Evolutionary conservation across 2,113 vertebrate species (phyloP), one percentile per base, ranked within the genome.

Genomic region (Oryzias curvinotus): DNA sequence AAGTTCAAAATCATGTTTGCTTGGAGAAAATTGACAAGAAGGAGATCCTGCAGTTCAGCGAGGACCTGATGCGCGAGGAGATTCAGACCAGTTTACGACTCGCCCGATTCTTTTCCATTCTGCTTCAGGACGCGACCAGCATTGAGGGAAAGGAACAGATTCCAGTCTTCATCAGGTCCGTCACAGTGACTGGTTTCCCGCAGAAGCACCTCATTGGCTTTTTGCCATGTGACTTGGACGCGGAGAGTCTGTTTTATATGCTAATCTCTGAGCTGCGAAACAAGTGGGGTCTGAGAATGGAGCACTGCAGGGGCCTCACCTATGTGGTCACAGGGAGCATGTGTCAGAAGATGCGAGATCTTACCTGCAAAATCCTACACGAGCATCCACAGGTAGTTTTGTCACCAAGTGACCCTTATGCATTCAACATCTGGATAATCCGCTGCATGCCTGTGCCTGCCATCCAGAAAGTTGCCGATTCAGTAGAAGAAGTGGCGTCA

Each of bases 261-360:
- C 95, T 99, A 41, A 87, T 96, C 0, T 80, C 92, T 0, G 94
- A 93, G 15, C 88, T 98, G 48, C 93, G 95, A n/a, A 95, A 95
- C 62, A 98, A 95, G 53, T 98, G 96, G 96, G 94, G 95, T 0
- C 82, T 99, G 19, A 93, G 96, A 71, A 96, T 99, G 96, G 95
- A 98, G 62, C 95, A 96, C 77, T 99, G 96, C 62, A 91, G 92
- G 19, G 92, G 92, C 21, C 87, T 92, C 55, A 88, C 89, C 0
- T 93, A 93, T 49, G 65, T 92, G 26, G 87, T 90, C 1, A 90
- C 88, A 15, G 92, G 92, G 16, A 68, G 49, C 30, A 80, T 91
- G 71, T 92, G 91, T 75, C 90, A 91, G 77, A 92, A 91, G 57
- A 89, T 93, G 82, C 86, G 91, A 5, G 91, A 92, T 66, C 77